Base-by-base conservation (phyloP, 2,113 vertebrate genomes). In the Paramisgurnus dabryanus region DNA sequence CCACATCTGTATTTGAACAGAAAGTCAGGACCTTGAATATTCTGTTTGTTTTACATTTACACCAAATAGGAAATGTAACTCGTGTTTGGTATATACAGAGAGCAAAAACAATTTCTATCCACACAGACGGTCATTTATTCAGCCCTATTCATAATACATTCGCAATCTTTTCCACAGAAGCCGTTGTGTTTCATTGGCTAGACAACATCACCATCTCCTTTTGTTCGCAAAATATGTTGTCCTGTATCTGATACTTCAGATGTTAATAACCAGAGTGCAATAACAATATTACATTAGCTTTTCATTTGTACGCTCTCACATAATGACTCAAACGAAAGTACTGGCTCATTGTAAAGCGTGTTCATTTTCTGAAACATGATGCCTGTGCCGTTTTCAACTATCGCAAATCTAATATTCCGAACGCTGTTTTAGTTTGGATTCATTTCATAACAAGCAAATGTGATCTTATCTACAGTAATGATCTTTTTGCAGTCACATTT, bases 21-120 rank as follows among this genome's bases (percentile, higher is more conserved):
- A 49, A 41, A 79, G 15, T 3, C 1, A 18, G 49, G 50, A 40
- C 18, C 66, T 66, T 67, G 49, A 75, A 75, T 47, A 50, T 10
- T 68, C 34, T 49, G 41, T 60, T 79, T 78, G 65, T 79, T 79
- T 79, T 69, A 66, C 49, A 55, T 68, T 70, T 49, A 2, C 41
- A 18, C 22, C 6, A 5, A 13, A 10, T 58, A n/a, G 47, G 41
- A 57, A 66, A 67, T 74, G 63, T 67, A 53, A 55, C 15, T 73
- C 45, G 39, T 15, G 9, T 18, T 57, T 18, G 17, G 17, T 18
- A 6, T 60, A 55, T 39, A 67, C n/a, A 74, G 74, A 74, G 50
- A 80, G 79, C 78, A 60, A 41, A 75, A 67, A 73, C 60, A 47
- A 74, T 73, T 80, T 81, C 45, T 74, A 22, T 55, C 64, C 79